Percentiles rank a stretch among this genome's conserved stretches.
These are phyloP conservation scores for Noctua pronuba DNA, from an alignment of 2,888 invertebrate genomes.

Conservation along the genomic window DNA sequence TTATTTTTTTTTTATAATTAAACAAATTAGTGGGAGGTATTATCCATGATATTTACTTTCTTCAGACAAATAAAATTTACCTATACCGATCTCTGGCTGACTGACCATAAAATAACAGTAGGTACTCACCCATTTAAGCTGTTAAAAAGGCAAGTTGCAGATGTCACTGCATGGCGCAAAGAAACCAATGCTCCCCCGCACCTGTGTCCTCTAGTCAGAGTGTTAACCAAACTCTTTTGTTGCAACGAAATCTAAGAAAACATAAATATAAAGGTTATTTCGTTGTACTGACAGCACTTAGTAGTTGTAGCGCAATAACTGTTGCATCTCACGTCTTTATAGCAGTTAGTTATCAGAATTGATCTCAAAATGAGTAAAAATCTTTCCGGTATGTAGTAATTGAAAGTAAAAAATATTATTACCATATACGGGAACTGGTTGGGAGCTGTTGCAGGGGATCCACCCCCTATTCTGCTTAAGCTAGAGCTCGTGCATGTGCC, in stretches of 20 bases:
- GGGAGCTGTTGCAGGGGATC: not conserved
- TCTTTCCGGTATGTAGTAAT: not conserved
- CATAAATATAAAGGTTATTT: not conserved
- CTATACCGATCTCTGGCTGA: not conserved
- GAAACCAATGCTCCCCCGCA: conserved; percentile 73
- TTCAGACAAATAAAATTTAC: not conserved
- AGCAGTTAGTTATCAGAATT: not conserved
- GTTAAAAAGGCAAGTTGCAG: conserved; percentile 65
- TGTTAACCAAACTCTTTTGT: conserved; percentile 30
- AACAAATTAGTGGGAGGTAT: too few species aligned
- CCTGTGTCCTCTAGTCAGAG: conserved; percentile 60
- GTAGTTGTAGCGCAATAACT: not conserved
- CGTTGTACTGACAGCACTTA: not conserved
- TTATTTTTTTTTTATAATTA: too few species aligned
- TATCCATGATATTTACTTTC: not conserved
- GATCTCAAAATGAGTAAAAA: not conserved
- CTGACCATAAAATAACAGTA: not conserved
- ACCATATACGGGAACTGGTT: conserved; percentile 17
- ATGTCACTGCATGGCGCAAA: conserved; percentile 65
- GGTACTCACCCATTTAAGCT: conserved; percentile 53
- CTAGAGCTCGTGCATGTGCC: conserved; percentile 17
- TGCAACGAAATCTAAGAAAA: conserved; percentile 69
- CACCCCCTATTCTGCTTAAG: conserved; percentile 16
- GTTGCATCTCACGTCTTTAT: not conserved
- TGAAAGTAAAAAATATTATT: conserved; percentile 1